These are phyloP conservation scores for Drosophila borealis DNA, from an alignment of 2,888 invertebrate genomes.

Conservation along the genomic window DNA sequence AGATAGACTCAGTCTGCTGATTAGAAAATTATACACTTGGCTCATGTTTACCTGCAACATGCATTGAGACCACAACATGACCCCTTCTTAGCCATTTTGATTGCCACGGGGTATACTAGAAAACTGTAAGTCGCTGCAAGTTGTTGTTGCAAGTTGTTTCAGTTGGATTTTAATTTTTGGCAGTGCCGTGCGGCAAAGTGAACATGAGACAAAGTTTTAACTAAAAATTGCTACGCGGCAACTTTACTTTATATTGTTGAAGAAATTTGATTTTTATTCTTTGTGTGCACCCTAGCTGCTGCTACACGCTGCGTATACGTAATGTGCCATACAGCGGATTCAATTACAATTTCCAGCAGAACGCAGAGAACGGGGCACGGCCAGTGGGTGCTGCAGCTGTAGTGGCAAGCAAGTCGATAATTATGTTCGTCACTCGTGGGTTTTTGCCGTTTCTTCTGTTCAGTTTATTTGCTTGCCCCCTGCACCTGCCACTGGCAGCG, in stretches of 20 bases:
- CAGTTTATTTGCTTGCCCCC: neutral
- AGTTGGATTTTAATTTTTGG: slow-evolving; percentile 75
- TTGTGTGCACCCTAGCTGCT: slow-evolving; percentile 26
- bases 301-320: slow-evolving; percentile 64
- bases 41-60: neutral
- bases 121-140: slow-evolving; percentile 33
- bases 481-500: neutral
- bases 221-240: slow-evolving; percentile 68
- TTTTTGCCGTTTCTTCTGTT: slow-evolving; percentile 5
- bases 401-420: slow-evolving; percentile 27
- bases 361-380: neutral
- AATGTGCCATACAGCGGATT: slow-evolving; percentile 55
- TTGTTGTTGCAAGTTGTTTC: slow-evolving; percentile 45
- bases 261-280: slow-evolving; percentile 73
- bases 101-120: slow-evolving; percentile 27
- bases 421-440: slow-evolving; percentile 20
- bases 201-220: slow-evolving; percentile 76
- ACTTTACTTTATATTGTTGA: slow-evolving; percentile 42
- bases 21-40: too few species aligned
- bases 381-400: slow-evolving; percentile 17
- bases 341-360: slow-evolving; percentile 62
- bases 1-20: too few species aligned
- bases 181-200: slow-evolving; percentile 39
- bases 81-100: neutral
- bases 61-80: neutral